Evolutionary conservation across 1,140 invertebrate species (phyloP).

Genomic region (Hirudo medicinalis): DNA sequence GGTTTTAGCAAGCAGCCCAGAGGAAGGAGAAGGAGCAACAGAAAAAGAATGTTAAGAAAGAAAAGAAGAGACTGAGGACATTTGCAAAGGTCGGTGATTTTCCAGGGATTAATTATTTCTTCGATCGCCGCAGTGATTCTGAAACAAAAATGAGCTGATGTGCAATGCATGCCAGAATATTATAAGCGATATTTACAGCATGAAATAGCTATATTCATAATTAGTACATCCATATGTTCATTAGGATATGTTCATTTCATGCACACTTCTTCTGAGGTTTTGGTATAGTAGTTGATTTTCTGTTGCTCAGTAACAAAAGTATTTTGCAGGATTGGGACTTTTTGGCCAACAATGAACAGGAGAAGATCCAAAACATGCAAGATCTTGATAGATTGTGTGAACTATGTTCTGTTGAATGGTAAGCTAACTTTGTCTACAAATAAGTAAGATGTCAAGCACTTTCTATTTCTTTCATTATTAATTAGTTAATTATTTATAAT

Average conservation of each 20-base stretch:
- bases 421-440: constrained; percentile 20
- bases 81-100: constrained; percentile 52
- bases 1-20: constrained; percentile 55
- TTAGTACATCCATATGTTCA: no score
- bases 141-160: no score
- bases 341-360: constrained; percentile 57
- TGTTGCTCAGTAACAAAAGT: no score
- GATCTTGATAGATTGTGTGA: constrained; percentile 80
- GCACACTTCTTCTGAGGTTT: neutral
- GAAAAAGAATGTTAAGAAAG: constrained; percentile 39
- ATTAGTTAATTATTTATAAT: no score
- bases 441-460: no score
- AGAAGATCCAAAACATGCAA: constrained; percentile 68
- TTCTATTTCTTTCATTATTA: no score
- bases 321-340: constrained; percentile 57
- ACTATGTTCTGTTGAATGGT: constrained; percentile 47
- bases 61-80: constrained; percentile 70
- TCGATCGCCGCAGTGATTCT: no score
- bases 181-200: neutral
- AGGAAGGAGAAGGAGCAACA: constrained; percentile 61
- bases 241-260: no score
- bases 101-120: neutral
- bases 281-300: constrained; percentile 8
- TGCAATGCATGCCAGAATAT: no score
- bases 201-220: no score